Percentiles rank a stretch among this genome's conserved stretches.
phyloP scores from a whole-genome alignment of 2,888 invertebrate species.

The Mesochorus sp. region DNA sequence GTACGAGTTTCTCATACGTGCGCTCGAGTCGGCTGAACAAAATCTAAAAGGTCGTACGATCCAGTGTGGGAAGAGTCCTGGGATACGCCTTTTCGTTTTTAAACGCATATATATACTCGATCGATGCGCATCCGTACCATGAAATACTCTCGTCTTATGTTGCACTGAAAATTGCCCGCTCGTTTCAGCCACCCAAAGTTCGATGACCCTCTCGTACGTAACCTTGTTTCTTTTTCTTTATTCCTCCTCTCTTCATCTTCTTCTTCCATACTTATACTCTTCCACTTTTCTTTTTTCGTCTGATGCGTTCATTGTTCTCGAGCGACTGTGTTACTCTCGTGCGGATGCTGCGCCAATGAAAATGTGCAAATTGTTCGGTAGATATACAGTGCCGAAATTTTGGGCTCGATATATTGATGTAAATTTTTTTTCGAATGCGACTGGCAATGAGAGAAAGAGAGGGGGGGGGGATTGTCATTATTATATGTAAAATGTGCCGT shows the following conservation, averaged over 20 bases:
- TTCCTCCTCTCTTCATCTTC: background rate
- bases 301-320: too few relatives aligned
- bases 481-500: too few relatives aligned
- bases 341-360: too few relatives aligned
- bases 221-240: background rate
- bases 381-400: too few relatives aligned
- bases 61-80: background rate
- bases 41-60: background rate
- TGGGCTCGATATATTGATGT: too few relatives aligned
- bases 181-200: conserved; percentile 26
- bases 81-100: background rate
- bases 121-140: conserved; percentile 1
- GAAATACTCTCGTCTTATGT: conserved; percentile 10
- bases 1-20: background rate
- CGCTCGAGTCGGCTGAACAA: background rate
- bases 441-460: too few relatives aligned
- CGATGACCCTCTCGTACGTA: conserved; percentile 25
- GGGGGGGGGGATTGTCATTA: too few relatives aligned
- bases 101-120: background rate
- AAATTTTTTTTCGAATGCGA: too few relatives aligned
- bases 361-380: too few relatives aligned
- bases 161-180: background rate
- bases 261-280: too few relatives aligned
- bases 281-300: too few relatives aligned
- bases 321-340: too few relatives aligned